Base-by-base conservation (phyloP, 2,888 invertebrate species). In the Acronicta aceris region DNA sequence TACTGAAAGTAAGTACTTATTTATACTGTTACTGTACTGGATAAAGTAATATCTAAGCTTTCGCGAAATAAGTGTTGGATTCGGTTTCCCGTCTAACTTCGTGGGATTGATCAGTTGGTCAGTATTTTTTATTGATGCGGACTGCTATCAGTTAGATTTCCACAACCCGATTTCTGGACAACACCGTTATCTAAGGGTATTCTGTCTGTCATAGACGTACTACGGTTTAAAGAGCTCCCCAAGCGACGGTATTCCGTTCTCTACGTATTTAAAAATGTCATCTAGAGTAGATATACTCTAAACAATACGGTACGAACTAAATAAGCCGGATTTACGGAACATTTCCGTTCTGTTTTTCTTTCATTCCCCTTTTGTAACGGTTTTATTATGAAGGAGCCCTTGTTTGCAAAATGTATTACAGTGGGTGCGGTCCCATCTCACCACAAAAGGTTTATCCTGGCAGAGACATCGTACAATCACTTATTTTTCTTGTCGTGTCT, bases 401-500 rank as follows among this genome's bases (percentile, higher is more conserved):
- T 83, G 85, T 86, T 86, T 83, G 81, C 74, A 58, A 74, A 83
- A 79, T 76, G 82, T 85, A 83, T 85, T 83, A 87, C 79, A 55
- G 60, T 68, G 79, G 80, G 76, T 76, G 80, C 69, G 79, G 79
- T 78, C 78, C 79, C 81, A 78, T 83, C 76, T 57, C 60, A 61
- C 68, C 80, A 80, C 85, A 82, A 83, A 77, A 83, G 83, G 81
- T 79, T 80, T 82, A 76, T 78, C 69, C 72, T 59, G 74, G 68
- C 55, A 67, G 66, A 59, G 54, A 67, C 56, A 47, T 54, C 47
- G 53, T 59, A 61, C 67, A 66, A 71, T 65, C 47, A 50, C 41
- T 71, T 65, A 63, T 63, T 66, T 59, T 64, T 63, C 59, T 58
- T 45, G 62, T 71, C 45, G 33, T 38, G 42, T 67, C 40, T 60